Evolutionary conservation across 2,888 invertebrate genomes (phyloP).

Genomic region (Conus canariensis): DNA sequence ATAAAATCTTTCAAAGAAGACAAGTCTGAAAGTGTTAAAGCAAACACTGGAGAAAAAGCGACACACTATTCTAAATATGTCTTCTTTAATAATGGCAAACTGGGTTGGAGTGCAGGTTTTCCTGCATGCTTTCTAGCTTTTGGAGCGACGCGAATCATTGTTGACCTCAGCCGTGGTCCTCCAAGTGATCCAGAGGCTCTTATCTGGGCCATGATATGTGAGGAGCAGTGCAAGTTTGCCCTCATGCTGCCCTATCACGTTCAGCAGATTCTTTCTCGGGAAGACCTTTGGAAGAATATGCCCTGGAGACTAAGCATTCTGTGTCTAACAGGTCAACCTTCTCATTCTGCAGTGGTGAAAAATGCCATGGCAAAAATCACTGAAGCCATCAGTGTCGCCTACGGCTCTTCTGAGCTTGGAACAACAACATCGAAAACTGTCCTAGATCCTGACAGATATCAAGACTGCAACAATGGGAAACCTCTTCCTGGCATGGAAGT

Average conservation of each 20-base stretch:
- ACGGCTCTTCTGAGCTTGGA: conserved; percentile 45
- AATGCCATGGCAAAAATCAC: conserved; percentile 30
- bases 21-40: background rate
- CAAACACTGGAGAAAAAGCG: background rate
- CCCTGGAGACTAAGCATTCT: conserved; percentile 36
- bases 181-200: conserved; percentile 17
- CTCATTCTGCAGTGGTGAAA: background rate
- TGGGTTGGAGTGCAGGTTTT: conserved; percentile 51
- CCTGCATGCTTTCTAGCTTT: conserved; percentile 45
- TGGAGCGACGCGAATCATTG: conserved; percentile 46
- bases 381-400: conserved; percentile 28
- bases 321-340: conserved; percentile 38
- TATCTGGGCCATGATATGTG: conserved; percentile 36
- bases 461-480: conserved; percentile 41
- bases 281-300: conserved; percentile 5
- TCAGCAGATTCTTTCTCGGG: conserved; percentile 35
- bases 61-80: conserved; percentile 21
- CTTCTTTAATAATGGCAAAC: background rate
- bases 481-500: conserved; percentile 32
- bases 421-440: background rate
- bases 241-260: conserved; percentile 39
- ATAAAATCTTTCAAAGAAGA: background rate
- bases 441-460: conserved; percentile 4
- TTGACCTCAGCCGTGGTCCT: conserved; percentile 43
- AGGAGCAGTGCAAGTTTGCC: conserved; percentile 41